Base-by-base conservation (phyloP, 1,140 invertebrate genomes). In the Ostrea denselamellosa region DNA sequence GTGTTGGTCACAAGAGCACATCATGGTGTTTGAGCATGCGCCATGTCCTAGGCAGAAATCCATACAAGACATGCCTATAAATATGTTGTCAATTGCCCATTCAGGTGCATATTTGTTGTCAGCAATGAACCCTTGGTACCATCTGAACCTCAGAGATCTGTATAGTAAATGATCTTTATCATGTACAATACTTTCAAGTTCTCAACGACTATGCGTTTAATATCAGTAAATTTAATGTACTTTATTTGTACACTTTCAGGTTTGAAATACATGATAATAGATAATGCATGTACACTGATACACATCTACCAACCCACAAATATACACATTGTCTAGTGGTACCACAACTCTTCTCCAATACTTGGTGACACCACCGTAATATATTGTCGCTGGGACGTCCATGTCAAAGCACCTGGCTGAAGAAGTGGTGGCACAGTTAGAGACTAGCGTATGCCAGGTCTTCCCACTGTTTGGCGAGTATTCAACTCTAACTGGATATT, bases 11-110 rank as follows among this genome's bases (percentile, higher is more conserved):
- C 95, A 95, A 62, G 94, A 83, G 89, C 95, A 95, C 83, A 93
- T 90, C 88, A 95, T 94, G n/a, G 94, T 94, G 85, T 93, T 90
- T 44, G 91, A 77, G 86, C 95, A 95, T 52, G 90, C 89, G 19
- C 95, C 95, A 92, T 95, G 95, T 19, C 95, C 95, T 53, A 92
- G 91, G 89, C 95, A 96, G 87, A 95, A 93, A 52, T 94, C 91
- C 86, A 92, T 89, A 91, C 95, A 96, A 9, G 93, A 90, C 89
- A 95, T 95, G 3, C 95, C 95, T 86, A 96, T 93, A 90, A 95
- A 95, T 22, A 95, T 92, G 89, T 95, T 95, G 88, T 95, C 95
- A 28, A 96, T 89, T 12, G 95, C 94, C 95, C 95, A 96, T 54
- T 93, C 92, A 44, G 94, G 93, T 10, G 93, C 93, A 88, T 91